phyloP scores from a whole-genome alignment of 2,113 vertebrate genomes.

The Vireo altiloquus region DNA sequence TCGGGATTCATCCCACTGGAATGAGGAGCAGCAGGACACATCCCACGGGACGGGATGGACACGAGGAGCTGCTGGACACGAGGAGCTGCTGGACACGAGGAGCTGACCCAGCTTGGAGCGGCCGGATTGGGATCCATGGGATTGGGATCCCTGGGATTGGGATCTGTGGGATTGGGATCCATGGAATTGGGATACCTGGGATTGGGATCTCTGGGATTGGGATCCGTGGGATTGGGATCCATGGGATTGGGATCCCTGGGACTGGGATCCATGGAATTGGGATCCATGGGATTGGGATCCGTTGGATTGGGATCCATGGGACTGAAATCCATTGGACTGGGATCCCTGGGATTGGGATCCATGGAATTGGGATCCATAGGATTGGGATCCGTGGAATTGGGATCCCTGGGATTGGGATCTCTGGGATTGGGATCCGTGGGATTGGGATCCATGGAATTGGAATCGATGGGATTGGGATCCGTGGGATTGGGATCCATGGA shows the following conservation, averaged over 20 bases:
- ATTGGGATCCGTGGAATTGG: too few relatives aligned
- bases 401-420: too few relatives aligned
- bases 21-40: conserved; percentile 16
- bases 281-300: too few relatives aligned
- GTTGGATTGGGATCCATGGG: too few relatives aligned
- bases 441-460: background rate
- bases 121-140: background rate
- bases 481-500: background rate
- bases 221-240: background rate
- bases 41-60: background rate
- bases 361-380: too few relatives aligned
- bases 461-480: background rate
- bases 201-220: background rate
- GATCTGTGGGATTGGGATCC: too few relatives aligned
- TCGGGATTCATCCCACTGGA: conserved; percentile 25
- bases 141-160: background rate
- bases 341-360: too few relatives aligned
- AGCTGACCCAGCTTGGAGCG: background rate
- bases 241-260: background rate
- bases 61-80: background rate
- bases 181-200: too few relatives aligned
- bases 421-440: background rate
- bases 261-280: too few relatives aligned
- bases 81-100: too few relatives aligned
- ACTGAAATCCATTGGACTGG: too few relatives aligned